Conservation (phyloP, 2,113 vertebrate species). For the Rattus rattus region DNA sequence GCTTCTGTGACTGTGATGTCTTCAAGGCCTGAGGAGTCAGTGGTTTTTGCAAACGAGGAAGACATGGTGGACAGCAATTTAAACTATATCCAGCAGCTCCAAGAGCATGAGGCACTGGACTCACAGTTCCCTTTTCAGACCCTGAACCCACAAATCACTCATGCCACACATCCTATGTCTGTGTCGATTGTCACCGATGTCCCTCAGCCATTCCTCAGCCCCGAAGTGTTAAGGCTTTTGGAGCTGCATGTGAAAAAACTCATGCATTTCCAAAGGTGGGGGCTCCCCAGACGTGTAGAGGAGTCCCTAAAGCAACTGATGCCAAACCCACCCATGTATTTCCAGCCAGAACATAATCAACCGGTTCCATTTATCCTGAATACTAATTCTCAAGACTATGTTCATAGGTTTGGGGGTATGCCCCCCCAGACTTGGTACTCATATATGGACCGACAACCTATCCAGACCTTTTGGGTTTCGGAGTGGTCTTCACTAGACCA, state of each 20-base stretch:
- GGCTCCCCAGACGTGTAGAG: constrained; percentile 75
- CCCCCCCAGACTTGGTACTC: constrained; percentile 52
- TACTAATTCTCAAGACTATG: neutral
- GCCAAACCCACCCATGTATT: neutral
- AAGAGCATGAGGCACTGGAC: neutral
- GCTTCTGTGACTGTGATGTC: neutral
- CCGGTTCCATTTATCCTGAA: constrained; percentile 5
- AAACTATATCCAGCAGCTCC: neutral
- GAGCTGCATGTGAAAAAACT: constrained; percentile 73
- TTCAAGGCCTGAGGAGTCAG: neutral
- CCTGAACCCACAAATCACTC: neutral
- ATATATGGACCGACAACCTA: neutral
- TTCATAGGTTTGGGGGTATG: neutral
- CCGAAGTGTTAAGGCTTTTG: constrained; percentile 57
- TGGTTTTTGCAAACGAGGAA: neutral
- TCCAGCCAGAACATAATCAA: neutral
- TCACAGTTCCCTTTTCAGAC: neutral
- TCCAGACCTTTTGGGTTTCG: constrained; percentile 70
- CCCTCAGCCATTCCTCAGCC: constrained; percentile 48
- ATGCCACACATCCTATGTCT: neutral
- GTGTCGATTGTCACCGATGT: neutral
- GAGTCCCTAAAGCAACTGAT: constrained; percentile 69
- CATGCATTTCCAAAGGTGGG: constrained; percentile 77
- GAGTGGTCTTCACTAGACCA: constrained; percentile 51
- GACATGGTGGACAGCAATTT: neutral